These are phyloP conservation scores for Grantiella picta DNA, from an alignment of 2,113 vertebrate genomes.

Conservation along the genomic window DNA sequence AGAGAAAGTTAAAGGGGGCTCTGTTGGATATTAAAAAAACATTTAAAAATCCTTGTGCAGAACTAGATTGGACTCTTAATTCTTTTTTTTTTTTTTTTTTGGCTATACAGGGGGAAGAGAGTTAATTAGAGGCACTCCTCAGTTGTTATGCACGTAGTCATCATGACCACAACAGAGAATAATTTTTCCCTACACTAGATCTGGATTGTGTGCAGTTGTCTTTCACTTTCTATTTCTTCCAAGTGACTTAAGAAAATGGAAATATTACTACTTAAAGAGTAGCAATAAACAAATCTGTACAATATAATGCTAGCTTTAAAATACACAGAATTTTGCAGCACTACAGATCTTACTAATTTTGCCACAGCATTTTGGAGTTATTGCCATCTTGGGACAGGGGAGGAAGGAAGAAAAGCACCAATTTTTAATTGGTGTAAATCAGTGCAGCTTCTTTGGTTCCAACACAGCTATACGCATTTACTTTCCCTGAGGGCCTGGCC, in stretches of 20 bases:
- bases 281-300: neutral
- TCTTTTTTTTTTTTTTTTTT: neutral
- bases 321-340: neutral
- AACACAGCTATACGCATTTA: neutral
- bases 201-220: neutral
- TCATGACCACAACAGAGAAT: neutral
- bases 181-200: neutral
- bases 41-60: neutral
- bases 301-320: neutral
- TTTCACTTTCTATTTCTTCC: neutral
- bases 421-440: neutral
- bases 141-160: neutral
- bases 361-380: neutral
- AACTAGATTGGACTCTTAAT: neutral
- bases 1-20: neutral
- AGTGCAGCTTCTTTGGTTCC: neutral
- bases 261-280: neutral
- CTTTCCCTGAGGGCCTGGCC: conserved; percentile 10
- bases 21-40: neutral
- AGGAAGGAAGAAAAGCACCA: neutral
- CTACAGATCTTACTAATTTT: neutral
- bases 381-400: neutral
- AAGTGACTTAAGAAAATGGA: neutral
- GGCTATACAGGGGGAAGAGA: neutral
- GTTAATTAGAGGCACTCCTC: neutral